Evolutionary conservation across 2,113 vertebrate species (phyloP).

Genomic region (Gymnorhina tibicen): DNA sequence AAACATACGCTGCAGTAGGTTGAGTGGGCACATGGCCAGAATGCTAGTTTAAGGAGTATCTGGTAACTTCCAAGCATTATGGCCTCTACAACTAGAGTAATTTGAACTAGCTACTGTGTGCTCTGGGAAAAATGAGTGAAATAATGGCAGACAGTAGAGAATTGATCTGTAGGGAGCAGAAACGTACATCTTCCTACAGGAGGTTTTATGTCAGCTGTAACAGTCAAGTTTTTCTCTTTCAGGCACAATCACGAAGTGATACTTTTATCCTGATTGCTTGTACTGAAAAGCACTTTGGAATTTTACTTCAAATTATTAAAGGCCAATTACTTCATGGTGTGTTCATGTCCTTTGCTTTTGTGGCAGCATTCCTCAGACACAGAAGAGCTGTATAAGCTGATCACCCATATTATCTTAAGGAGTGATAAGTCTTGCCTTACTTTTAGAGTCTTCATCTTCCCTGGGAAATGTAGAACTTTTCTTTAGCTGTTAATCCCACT

Average conservation of each 20-base stretch:
- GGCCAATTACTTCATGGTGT: neutral
- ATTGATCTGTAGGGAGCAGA: neutral
- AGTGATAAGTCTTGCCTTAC: neutral
- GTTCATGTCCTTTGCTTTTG: neutral
- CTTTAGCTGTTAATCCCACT: neutral
- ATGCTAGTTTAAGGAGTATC: neutral
- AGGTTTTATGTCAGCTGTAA: neutral
- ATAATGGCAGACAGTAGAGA: neutral
- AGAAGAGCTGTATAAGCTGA: neutral
- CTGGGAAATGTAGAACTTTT: neutral
- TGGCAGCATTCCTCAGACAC: neutral
- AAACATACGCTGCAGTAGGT: neutral
- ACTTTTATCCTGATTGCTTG: neutral
- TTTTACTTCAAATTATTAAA: neutral
- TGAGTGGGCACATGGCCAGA: neutral
- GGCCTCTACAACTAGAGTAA: neutral
- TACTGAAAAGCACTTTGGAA: neutral
- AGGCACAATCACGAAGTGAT: neutral
- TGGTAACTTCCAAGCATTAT: neutral
- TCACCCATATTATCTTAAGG: accelerated
- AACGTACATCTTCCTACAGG: accelerated
- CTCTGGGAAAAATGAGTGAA: neutral
- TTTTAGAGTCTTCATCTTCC: neutral
- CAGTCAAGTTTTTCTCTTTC: neutral
- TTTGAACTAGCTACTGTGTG: neutral